A percentile compares a stretch with the other conserved stretches of the same genome.
Conservation (phyloP, 2,797 vertebrate genomes). For the Epinephelus malabaricus region DNA sequence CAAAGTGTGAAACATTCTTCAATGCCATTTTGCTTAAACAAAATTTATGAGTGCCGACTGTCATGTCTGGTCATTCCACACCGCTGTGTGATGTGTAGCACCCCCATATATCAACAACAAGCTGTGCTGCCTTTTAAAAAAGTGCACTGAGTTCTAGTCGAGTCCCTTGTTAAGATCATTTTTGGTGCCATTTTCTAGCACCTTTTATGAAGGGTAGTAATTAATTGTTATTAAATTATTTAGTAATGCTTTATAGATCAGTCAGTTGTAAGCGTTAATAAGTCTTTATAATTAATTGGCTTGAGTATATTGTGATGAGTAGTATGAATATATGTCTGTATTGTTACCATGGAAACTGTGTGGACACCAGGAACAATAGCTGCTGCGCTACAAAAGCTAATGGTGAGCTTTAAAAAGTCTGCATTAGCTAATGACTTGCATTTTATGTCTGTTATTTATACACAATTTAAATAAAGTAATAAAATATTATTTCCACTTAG, state of each 20-base stretch:
- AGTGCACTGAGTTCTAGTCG: neutral
- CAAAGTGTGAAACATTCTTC: constrained; percentile 22
- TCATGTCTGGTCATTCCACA: constrained; percentile 35
- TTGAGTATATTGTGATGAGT: no score
- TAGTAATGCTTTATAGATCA: neutral
- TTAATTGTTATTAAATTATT: neutral
- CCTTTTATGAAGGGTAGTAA: neutral
- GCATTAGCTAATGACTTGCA: no score
- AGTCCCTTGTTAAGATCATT: no score
- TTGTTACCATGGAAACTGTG: no score
- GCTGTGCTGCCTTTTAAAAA: neutral
- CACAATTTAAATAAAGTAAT: neutral
- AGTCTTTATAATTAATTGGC: no score
- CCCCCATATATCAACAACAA: constrained; percentile 26
- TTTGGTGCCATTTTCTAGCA: neutral
- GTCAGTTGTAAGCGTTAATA: no score
- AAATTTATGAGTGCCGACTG: neutral
- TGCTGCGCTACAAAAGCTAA: no score
- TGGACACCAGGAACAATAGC: no score
- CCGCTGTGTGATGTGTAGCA: constrained; percentile 35
- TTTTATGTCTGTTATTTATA: neutral
- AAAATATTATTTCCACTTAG: neutral
- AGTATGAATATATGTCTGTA: no score
- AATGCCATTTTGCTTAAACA: neutral
- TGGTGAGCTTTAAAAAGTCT: no score